phyloP scores from a whole-genome alignment of 2,113 vertebrate species.

The Syngnathus floridae region DNA sequence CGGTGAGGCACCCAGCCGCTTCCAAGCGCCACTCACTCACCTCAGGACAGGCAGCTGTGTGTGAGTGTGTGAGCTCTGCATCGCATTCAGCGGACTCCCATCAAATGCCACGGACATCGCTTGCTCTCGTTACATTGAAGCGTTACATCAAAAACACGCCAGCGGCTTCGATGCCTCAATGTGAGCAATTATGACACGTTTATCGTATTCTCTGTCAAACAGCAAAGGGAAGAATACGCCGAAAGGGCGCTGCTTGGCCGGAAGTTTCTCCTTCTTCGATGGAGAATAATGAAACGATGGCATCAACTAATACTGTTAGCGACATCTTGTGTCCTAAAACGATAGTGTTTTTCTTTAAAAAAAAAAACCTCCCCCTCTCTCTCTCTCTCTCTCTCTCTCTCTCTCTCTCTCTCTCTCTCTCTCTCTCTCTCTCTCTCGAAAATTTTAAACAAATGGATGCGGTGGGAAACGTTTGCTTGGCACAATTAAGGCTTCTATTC shows the following conservation, averaged over 20 bases:
- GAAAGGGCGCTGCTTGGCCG: constrained; percentile 31
- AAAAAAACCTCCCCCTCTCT: too few species aligned
- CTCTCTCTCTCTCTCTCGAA: too few species aligned
- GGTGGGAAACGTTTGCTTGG: too few species aligned
- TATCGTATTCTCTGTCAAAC: constrained; percentile 13
- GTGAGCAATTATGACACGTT: not conserved
- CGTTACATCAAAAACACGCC: constrained; percentile 41
- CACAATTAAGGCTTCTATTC: too few species aligned
- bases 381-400: too few species aligned
- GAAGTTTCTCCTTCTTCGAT: constrained; percentile 49
- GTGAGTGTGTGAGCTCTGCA: constrained; percentile 67
- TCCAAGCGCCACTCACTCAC: constrained; percentile 44
- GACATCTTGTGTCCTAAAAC: constrained; percentile 29
- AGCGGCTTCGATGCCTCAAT: not conserved
- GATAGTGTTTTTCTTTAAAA: not conserved
- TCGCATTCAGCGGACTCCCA: constrained; percentile 64
- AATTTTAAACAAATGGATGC: too few species aligned
- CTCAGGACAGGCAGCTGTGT: constrained; percentile 59
- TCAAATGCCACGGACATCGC: constrained; percentile 71
- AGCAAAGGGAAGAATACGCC: constrained; percentile 18
- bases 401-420: too few species aligned
- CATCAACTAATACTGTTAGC: not conserved
- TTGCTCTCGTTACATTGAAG: constrained; percentile 38
- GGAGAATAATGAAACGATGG: not conserved
- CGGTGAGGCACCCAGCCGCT: not conserved